These are phyloP conservation scores for Dicyrtoma fusca DNA, from an alignment of 2,888 invertebrate species.

Conservation along the genomic window DNA sequence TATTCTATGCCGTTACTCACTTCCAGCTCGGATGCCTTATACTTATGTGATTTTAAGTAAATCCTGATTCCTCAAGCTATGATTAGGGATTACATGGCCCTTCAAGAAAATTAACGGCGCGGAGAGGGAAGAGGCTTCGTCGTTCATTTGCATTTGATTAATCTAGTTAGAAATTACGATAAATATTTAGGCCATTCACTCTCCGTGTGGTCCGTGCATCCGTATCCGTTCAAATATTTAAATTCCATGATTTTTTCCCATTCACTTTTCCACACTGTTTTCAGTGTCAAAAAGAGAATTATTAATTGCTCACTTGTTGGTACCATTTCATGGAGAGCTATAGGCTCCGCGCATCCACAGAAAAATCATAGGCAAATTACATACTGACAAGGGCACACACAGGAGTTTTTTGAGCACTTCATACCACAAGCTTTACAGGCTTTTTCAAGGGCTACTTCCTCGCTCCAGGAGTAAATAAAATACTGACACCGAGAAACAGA, in stretches of 20 bases:
- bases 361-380: too few relatives aligned
- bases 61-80: slow-evolving; percentile 11
- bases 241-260: slow-evolving; percentile 4
- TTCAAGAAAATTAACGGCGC: slow-evolving; percentile 35
- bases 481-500: too few relatives aligned
- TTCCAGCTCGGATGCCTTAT: too few relatives aligned
- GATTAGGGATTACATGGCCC: slow-evolving; percentile 21
- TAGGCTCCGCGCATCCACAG: too few relatives aligned
- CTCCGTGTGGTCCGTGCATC: slow-evolving; percentile 39
- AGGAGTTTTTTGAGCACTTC: too few relatives aligned
- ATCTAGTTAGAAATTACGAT: slow-evolving; percentile 35
- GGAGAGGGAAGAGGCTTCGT: not conserved
- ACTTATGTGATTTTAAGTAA: slow-evolving; percentile 15
- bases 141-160: slow-evolving; percentile 36
- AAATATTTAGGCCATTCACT: slow-evolving; percentile 37
- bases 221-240: not conserved
- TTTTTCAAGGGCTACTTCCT: too few relatives aligned
- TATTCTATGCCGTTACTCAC: too few relatives aligned
- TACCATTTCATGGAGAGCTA: too few relatives aligned
- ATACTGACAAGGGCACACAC: too few relatives aligned
- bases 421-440: too few relatives aligned
- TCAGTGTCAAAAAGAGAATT: slow-evolving; percentile 30
- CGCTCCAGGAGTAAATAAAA: too few relatives aligned
- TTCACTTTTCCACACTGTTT: not conserved
- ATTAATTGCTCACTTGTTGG: slow-evolving; percentile 19